Base-by-base conservation (phyloP, 53 echinoderm and acorn worm genomes). In the Temnopleurus reevesii region DNA sequence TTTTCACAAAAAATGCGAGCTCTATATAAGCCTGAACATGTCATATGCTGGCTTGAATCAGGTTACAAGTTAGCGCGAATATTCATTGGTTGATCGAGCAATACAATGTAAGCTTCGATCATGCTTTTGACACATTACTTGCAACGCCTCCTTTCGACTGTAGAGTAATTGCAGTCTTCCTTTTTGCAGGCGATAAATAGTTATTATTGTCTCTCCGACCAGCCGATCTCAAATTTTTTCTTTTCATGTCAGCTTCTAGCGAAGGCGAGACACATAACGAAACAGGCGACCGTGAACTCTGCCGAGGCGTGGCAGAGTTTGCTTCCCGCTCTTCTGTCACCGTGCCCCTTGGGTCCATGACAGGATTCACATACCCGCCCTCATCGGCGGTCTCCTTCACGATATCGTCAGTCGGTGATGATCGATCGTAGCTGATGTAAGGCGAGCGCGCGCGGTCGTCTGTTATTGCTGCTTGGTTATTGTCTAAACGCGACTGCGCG, bases 311-410 rank as follows among this genome's bases (percentile, higher is more conserved):
- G 7, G 18, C 29, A 44, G 85, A 43, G 25, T 59, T 21, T 53
- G 28, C 53, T 36, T 65, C 43, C 9, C 45, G 34, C 46, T 87
- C 88, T 19, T 87, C 88, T 30, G 66, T 18, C 12, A 87, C 88
- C 1, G 88, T 34, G 0, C 88, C 88, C 19, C 88, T 45, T 5
- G 88, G 88, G 46, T 87, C 88, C 65, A 87, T 66, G 17, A 87
- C 51, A 3, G 88, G 88, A 65, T 87, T 87, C 66, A 66, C 88
- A 34, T 87, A 87, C 12, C 86, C 59, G 17, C 86, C 61, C 12
- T 83, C 83, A 3, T 55, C 55, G 3, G 25, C 83, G 19, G 33
- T 53, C 60, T 59, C 85, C 2, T 45, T 58, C 19, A 59, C 44
- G 27, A 29, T 26, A 2, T 81, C 55, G 12, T 27, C 29, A 2